Evolutionary conservation across 2,797 vertebrate species (phyloP).

Genomic region (Sebastes jordani): DNA sequence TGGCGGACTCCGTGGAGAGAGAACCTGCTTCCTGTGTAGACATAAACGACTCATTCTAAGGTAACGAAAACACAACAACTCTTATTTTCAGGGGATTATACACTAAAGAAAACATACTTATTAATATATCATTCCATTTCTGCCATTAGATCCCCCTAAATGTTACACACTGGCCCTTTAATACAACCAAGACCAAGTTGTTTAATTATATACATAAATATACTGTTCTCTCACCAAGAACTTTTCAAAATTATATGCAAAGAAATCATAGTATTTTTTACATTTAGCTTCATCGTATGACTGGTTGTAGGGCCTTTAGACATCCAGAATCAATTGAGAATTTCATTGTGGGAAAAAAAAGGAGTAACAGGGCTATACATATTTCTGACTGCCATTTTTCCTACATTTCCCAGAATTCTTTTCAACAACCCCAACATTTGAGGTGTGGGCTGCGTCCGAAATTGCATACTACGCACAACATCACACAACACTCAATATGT

Average conservation of each 20-base stretch:
- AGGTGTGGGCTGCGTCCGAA: fast-evolving
- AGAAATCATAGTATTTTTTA: not conserved
- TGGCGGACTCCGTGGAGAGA: too few relatives aligned
- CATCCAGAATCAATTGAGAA: not conserved
- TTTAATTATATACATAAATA: not conserved
- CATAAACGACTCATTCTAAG: too few relatives aligned
- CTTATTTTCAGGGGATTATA: too few relatives aligned
- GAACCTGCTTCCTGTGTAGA: too few relatives aligned
- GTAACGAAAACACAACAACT: too few relatives aligned
- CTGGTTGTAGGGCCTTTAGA: not conserved
- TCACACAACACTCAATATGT: too few relatives aligned
- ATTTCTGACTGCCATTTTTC: not conserved
- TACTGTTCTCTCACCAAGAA: not conserved
- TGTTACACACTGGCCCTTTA: not conserved
- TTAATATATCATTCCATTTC: too few relatives aligned
- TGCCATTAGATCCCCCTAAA: too few relatives aligned
- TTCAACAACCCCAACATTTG: not conserved
- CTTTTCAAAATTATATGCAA: not conserved
- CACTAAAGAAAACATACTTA: too few relatives aligned
- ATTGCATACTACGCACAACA: too few relatives aligned
- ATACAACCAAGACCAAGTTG: not conserved
- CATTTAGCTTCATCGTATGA: not conserved
- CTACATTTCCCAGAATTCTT: not conserved
- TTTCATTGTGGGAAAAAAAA: not conserved
- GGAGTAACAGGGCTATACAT: not conserved